Evolutionary conservation across 2,888 invertebrate genomes (phyloP), one percentile per base, ranked within the genome.

Genomic region (Eucera pruinosa): DNA sequence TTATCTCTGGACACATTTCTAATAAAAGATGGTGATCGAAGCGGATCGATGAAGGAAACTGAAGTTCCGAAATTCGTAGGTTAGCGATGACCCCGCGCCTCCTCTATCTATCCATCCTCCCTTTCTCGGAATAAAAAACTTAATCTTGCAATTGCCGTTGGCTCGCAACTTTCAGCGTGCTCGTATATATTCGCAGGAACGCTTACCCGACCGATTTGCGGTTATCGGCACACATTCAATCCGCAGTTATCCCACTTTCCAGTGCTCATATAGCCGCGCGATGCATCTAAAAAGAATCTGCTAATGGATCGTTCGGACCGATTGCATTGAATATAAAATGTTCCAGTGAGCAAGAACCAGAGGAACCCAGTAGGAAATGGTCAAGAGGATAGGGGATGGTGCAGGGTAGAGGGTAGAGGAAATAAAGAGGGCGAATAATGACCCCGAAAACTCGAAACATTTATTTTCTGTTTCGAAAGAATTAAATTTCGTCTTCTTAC

Each of bases 211-310:
- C 36, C 72, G 64, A 72, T 75, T 75, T 65, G 72, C 72, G 52
- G 72, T 72, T 75, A 65, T 75, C 72, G 72, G 47, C 52, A 65
- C 47, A 75, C 72, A 60, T 65, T 65, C 72, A 58, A 58, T 52
- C 72, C 72, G 72, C 45, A 72, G 74, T 65, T 75, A 72, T 65
- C 52, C 74, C 72, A 72, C 58, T 72, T 75, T 54, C 64, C n/a
- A 25, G 39, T 6, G 41, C 73, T 73, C 73, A 20, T 60, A 64
- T 18, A 65, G 72, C 39, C 52, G 20, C 20, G 27, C 43, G 58
- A 52, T 60, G 74, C 74, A 58, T 58, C 50, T 39, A 13, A 15
- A 41, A 77, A 62, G 78, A 76, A 77, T 78, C 66, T 67, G 58
- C 67, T 77, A 72, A 72, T 77, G 77, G 77, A 72, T 71, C 62